A percentile compares a stretch with the other conserved stretches of the same genome.
These are phyloP conservation scores for Drosophila parvula DNA, from an alignment of 1,140 invertebrate species.

Conservation along the genomic window DNA sequence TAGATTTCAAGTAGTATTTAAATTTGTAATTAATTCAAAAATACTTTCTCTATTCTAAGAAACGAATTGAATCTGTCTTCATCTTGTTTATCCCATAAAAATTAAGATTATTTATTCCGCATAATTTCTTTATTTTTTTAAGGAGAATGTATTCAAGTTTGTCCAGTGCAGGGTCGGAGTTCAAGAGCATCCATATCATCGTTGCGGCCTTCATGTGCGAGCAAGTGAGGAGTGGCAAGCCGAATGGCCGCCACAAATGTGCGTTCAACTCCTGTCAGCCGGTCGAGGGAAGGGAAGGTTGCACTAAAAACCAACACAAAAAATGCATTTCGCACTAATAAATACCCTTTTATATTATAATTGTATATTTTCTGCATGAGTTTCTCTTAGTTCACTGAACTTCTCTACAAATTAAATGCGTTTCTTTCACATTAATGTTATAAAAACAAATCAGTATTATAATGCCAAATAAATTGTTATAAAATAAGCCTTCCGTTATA, in stretches of 20 bases:
- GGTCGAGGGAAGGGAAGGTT: slow-evolving; percentile 53
- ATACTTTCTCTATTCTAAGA: no score
- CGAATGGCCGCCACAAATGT: slow-evolving; percentile 57
- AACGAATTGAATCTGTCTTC: no score
- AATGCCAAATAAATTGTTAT: no score
- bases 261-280: slow-evolving; percentile 47
- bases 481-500: no score
- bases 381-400: no score
- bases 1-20: no score
- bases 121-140: background rate
- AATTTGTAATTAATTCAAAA: no score
- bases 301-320: slow-evolving; percentile 6
- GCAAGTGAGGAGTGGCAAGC: slow-evolving; percentile 26
- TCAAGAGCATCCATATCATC: slow-evolving; percentile 44
- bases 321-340: background rate
- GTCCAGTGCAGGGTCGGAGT: slow-evolving; percentile 7
- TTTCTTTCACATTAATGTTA: background rate
- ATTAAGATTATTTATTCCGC: no score
- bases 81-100: no score
- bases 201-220: slow-evolving; percentile 20
- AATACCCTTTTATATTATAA: background rate
- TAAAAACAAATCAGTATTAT: background rate
- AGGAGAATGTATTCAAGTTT: background rate
- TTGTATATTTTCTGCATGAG: rapidly evolving
- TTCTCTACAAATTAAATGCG: no score